A percentile compares a stretch with the other conserved stretches of the same genome.
Conservation (phyloP, 2,113 vertebrate species). For the Pantherophis guttatus region DNA sequence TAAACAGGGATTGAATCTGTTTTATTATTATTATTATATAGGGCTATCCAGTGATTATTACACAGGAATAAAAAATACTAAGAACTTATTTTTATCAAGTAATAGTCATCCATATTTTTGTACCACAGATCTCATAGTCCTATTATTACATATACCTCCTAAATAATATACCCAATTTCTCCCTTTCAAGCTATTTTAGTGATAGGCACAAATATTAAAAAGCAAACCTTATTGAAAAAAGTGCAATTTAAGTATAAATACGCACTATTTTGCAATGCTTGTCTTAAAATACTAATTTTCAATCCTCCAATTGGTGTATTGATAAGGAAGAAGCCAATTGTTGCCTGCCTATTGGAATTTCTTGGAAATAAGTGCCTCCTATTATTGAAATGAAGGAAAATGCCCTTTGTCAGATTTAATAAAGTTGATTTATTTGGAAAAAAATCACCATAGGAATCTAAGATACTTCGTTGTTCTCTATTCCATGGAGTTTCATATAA, state of each 20-base stretch:
- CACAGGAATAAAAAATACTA: background rate
- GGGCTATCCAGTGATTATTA: background rate
- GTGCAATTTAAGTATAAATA: background rate
- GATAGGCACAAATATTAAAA: background rate
- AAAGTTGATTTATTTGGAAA: background rate
- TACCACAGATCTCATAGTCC: background rate
- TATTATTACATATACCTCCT: background rate
- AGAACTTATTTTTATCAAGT: background rate
- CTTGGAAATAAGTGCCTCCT: background rate
- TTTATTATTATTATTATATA: background rate
- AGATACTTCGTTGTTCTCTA: background rate
- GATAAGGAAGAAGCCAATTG: background rate
- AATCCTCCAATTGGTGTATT: background rate
- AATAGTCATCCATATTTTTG: background rate
- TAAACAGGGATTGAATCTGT: background rate
- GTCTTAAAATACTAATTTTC: background rate
- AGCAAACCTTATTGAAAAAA: background rate
- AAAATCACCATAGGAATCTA: background rate
- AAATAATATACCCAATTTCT: background rate
- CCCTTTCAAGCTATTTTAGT: background rate
- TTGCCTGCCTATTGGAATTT: background rate
- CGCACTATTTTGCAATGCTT: background rate
- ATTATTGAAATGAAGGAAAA: background rate
- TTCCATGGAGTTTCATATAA: background rate
- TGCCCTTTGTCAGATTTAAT: background rate